Conservation (phyloP, 2,888 invertebrate species). For the Charanyca ferruginea region DNA sequence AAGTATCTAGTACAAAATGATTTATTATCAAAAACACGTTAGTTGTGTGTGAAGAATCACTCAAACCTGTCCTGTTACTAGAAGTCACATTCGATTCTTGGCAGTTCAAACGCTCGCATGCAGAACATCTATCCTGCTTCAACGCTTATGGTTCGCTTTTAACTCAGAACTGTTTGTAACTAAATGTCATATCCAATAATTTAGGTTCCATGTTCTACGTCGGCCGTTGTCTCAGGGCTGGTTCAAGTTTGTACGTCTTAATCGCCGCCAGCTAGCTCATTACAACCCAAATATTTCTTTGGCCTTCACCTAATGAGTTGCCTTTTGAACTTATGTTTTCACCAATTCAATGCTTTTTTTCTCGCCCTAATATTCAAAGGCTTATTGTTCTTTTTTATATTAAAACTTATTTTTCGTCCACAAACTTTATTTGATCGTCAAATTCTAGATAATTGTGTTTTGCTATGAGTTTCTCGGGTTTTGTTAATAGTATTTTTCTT, state of each 20-base stretch:
- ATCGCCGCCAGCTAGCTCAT: slow-evolving; percentile 86
- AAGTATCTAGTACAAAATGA: too few relatives aligned
- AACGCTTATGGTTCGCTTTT: not conserved
- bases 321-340: slow-evolving; percentile 79
- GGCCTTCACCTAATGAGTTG: slow-evolving; percentile 82
- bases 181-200: slow-evolving; percentile 61
- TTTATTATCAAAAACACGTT: too few relatives aligned
- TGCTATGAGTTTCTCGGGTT: slow-evolving; percentile 18
- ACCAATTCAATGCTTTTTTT: slow-evolving; percentile 71
- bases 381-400: slow-evolving; percentile 64
- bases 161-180: not conserved
- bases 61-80: too few relatives aligned
- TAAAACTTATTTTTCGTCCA: slow-evolving; percentile 44
- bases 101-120: not conserved
- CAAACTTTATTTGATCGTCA: slow-evolving; percentile 36
- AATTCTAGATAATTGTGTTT: slow-evolving; percentile 41
- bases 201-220: slow-evolving; percentile 52
- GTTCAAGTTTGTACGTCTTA: slow-evolving; percentile 84
- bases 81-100: too few relatives aligned
- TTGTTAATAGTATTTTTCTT: not conserved
- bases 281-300: slow-evolving; percentile 83
- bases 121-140: slow-evolving; percentile 16
- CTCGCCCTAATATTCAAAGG: slow-evolving; percentile 66
- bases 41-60: too few relatives aligned
- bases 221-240: slow-evolving; percentile 78